Evolutionary conservation across 2,888 invertebrate genomes (phyloP), one percentile per base, ranked within the genome.

Genomic region (Drosophila quinaria): DNA sequence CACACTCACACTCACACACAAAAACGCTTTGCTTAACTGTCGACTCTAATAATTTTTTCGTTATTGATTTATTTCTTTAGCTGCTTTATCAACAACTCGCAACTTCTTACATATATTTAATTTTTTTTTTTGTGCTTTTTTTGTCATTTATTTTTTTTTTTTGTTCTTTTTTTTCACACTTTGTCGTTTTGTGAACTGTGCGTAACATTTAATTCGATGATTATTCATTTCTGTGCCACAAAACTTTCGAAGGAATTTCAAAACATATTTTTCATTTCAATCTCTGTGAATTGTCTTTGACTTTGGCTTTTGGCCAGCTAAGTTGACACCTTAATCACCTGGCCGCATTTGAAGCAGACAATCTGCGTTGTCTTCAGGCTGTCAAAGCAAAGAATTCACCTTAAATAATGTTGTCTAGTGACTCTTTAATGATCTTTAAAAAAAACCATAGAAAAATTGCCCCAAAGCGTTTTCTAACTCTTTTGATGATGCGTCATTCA

Each of bases 41-140:
- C 85, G 82, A 65, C 55, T 78, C 71, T 60, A 77, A 74, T 69
- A 76, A 73, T 65, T 77, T 66, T 76, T 69, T 54, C 59, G 52
- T 71, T 87, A 87, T 89, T 85, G 89, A 87, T 89, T 85, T 85
- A 87, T 85, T 89, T 89, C 73, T 75, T 89, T 84, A 81, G 87
- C 76, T 81, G 80, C 56, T 89, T 84, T 74, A 83, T 81, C 84
- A 67, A 58, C 63, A 67, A 58, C 65, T 58, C 44, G 13, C 49
- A 33, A 58, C 51, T 58, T 84, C 56, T 62, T 58, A 44, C 46
- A 47, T 33, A 41, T 54, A 19, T 25, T 15, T 33, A 41, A 51
- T 17, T 61, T 46, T 8, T 49, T 56, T 17, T 51, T 35, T 54
- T 31, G 44, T 50, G 44, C n/a, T n/a, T 33, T n/a, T 60, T 56